Evolutionary conservation across 2,113 vertebrate genomes (phyloP), one percentile per base, ranked within the genome.

Genomic region (Petrocephalus zakoni): DNA sequence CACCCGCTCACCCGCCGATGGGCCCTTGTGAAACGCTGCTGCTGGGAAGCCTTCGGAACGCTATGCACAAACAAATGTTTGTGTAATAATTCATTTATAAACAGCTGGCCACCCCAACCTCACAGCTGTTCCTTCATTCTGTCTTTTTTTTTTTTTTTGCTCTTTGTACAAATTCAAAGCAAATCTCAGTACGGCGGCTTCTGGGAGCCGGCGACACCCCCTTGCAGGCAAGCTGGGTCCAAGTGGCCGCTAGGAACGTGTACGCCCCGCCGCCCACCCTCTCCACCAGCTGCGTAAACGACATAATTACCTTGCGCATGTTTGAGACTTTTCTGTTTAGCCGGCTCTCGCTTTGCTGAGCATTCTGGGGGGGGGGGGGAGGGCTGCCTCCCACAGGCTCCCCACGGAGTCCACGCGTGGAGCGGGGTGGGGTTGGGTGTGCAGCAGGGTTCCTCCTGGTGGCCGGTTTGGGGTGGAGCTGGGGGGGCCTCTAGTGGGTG

Each of bases 61-160:
- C n/a, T 72, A 87, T 87, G 56, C 86, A 72, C 55, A 87, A 87
- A 87, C 56, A 87, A 87, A 87, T 72, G 46, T 87, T 87, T 87
- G 56, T 87, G 56, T 72, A 72, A 46, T 68, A 51, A 87, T 51
- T 87, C 61, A 51, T 47, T 51, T 25, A 29, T 72, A 87, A 87
- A 87, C 86, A 68, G 86, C 61, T 87, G 86, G 58, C 10, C 64
- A 4, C 64, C 61, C 5, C 13, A 7, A 87, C 17, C 61, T 5
- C 61, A 49, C 86, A 87, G 86, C 86, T 87, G 86, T 87, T 87
- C 17, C 46, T 68, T 46, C 42, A 47, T n/a, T 53, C 58, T 25
- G 83, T n/a, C 49, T 53, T 22, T 53, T 52, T 64, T 25, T 25
- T 25, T 29, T 55, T 64, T 64, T 11, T 68, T 29, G 10, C n/a